Evolutionary conservation across 2,888 invertebrate genomes (phyloP).

Genomic region (Panzeria rudis): DNA sequence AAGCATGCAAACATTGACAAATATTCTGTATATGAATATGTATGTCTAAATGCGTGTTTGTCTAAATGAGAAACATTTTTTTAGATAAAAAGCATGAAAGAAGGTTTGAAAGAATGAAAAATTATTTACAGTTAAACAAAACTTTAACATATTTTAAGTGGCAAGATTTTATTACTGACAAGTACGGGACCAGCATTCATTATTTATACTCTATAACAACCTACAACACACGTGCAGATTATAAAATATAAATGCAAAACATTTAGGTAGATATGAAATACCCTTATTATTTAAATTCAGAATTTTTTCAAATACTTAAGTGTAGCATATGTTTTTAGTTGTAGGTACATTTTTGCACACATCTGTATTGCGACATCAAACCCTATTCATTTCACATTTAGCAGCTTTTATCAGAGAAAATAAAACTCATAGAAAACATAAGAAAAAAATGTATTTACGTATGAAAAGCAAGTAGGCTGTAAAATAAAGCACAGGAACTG

Average conservation of each 20-base stretch:
- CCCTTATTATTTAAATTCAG: slow-evolving; percentile 48
- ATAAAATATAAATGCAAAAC: background rate
- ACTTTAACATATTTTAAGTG: slow-evolving; percentile 66
- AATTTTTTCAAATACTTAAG: background rate
- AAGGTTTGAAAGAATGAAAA: slow-evolving; percentile 32
- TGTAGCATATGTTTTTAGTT: background rate
- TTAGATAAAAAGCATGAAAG: background rate
- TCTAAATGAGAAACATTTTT: background rate
- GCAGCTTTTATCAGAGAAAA: background rate
- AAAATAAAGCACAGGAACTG: background rate
- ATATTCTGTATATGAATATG: background rate
- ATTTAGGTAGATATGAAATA: slow-evolving; percentile 3
- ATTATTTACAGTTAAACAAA: slow-evolving; percentile 66
- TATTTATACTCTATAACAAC: slow-evolving; percentile 52
- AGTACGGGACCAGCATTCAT: slow-evolving; percentile 28
- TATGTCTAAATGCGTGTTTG: background rate
- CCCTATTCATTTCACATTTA: background rate
- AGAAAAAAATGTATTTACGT: background rate
- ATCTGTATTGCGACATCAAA: background rate
- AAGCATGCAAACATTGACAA: no score
- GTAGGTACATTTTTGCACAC: background rate
- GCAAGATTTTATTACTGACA: slow-evolving; percentile 63
- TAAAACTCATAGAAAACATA: background rate
- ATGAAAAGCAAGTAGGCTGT: background rate
- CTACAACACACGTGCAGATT: slow-evolving; percentile 54